Evolutionary conservation across 2,888 invertebrate species (phyloP).

Genomic region (Morinoia aosen): DNA sequence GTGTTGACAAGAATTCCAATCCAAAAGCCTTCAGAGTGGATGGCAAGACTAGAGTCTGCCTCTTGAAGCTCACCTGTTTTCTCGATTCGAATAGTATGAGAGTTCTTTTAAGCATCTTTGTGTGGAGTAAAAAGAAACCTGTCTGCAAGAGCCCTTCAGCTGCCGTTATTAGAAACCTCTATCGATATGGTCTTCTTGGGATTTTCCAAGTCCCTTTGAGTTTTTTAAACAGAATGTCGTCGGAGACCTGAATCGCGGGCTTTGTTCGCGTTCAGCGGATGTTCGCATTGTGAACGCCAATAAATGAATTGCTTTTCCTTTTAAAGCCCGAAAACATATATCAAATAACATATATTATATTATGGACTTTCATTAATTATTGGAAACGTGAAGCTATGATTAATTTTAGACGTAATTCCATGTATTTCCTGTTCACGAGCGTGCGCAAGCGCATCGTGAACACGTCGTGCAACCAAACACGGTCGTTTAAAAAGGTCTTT

Average conservation of each 20-base stretch:
- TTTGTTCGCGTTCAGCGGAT: conserved; percentile 20
- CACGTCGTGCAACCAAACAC: not conserved
- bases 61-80: not conserved
- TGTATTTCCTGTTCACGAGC: not conserved
- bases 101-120: not conserved
- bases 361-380: not conserved
- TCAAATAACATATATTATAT: not conserved
- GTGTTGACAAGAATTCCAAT: not conserved
- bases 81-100: not conserved
- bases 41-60: not conserved
- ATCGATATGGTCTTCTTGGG: conserved; percentile 5
- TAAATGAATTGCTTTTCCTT: not conserved
- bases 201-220: not conserved
- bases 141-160: conserved; percentile 21
- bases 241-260: not conserved
- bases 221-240: conserved; percentile 13
- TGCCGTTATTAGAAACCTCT: conserved; percentile 5
- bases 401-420: not conserved
- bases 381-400: not conserved
- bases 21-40: not conserved
- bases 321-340: not conserved
- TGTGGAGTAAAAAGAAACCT: conserved; percentile 23
- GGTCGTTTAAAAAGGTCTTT: conserved; percentile 9
- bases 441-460: not conserved
- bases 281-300: not conserved